Percentiles rank a stretch among this genome's conserved stretches.
Evolutionary conservation across 2,888 invertebrate species (phyloP).

Genomic region (Caenorhabditis sp.): DNA sequence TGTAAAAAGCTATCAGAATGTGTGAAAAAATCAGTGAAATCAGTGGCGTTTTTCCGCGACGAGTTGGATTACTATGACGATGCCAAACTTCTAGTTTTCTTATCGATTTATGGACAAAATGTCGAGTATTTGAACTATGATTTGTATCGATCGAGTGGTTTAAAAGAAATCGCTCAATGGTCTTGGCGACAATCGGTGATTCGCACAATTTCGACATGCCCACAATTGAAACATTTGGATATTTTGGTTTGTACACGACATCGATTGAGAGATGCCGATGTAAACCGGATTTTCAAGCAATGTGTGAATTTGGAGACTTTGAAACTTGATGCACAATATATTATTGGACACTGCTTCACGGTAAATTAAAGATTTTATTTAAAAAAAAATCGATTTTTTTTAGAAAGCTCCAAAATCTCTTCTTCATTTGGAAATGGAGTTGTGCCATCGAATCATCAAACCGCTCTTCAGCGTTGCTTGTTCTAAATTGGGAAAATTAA

Average conservation of each 20-base stretch:
- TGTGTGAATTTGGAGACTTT: conserved; percentile 45
- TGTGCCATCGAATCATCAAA: conserved; percentile 35
- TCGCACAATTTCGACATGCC: conserved; percentile 33
- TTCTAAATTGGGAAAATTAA: conserved; percentile 15
- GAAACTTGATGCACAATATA: conserved; percentile 54
- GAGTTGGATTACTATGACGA: conserved; percentile 41
- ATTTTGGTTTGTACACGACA: conserved; percentile 56
- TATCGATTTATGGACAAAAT: conserved; percentile 43
- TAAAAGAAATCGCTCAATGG: conserved; percentile 44
- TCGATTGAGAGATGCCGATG: conserved; percentile 52
- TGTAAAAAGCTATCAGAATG: conserved; percentile 33
- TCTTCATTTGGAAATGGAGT: conserved; percentile 42
- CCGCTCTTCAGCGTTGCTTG: conserved; percentile 15
- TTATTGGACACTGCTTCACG: conserved; percentile 56
- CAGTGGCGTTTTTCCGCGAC: conserved; percentile 43
- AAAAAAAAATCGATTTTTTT: conserved; percentile 6
- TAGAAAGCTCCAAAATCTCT: conserved; percentile 43
- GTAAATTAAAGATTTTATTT: conserved; percentile 16
- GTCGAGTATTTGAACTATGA: conserved; percentile 54
- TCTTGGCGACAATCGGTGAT: conserved; percentile 57
- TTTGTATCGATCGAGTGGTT: conserved; percentile 32
- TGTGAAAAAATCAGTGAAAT: conserved; percentile 40
- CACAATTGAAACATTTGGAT: conserved; percentile 45
- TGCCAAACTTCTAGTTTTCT: conserved; percentile 37
- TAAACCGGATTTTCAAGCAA: conserved; percentile 51